Percentiles rank a stretch among this genome's conserved stretches.
Conservation (phyloP, 2,888 invertebrate species). For the Apodemia duryi region DNA sequence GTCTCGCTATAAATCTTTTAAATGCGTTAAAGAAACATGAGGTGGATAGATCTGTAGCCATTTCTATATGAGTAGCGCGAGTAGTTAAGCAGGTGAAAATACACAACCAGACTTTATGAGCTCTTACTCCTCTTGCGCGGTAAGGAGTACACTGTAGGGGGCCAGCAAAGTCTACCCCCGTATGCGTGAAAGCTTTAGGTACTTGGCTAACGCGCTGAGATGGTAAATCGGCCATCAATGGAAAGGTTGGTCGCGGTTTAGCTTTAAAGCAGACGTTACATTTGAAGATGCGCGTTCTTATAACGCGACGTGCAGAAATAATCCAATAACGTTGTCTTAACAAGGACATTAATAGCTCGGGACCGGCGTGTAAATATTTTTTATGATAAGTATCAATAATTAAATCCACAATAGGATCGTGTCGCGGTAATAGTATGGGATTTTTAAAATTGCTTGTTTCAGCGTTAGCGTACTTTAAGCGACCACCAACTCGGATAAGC, state of each 20-base stretch:
- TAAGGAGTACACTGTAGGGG: background rate
- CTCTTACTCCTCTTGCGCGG: background rate
- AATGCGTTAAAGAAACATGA: background rate
- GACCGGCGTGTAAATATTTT: too few species aligned
- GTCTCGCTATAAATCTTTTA: background rate
- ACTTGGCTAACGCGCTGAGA: background rate
- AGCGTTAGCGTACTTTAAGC: too few species aligned
- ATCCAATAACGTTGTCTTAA: too few species aligned
- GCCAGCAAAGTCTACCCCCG: background rate
- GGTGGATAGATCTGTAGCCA: background rate
- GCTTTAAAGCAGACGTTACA: constrained; percentile 1
- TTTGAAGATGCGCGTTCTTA: background rate
- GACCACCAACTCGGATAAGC: too few species aligned
- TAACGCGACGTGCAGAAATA: too few species aligned
- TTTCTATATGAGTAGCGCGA: background rate
- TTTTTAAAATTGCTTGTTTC: too few species aligned
- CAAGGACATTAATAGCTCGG: too few species aligned
- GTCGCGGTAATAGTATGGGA: background rate
- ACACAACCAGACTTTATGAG: background rate
- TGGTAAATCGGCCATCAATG: background rate
- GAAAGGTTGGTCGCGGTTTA: background rate
- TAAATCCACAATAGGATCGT: background rate
- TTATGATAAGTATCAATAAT: background rate
- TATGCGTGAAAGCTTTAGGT: background rate
- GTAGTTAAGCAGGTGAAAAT: background rate